phyloP scores from a whole-genome alignment of 2,113 vertebrate species.

The Mus musculus region GRCm39 chr10:46163501-46164000 shows the following conservation, averaged over 20 bases:
- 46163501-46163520: neutral
- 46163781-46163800: neutral
- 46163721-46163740: neutral
- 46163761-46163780: neutral
- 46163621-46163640: neutral
- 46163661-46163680: neutral
- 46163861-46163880: neutral
- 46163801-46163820: neutral
- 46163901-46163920: neutral
- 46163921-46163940: neutral
- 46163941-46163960: neutral
- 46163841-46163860: neutral
- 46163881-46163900: neutral
- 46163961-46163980: slow-evolving; percentile 20
- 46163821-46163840: neutral
- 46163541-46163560: neutral
- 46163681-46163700: neutral
- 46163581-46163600: neutral
- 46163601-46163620: neutral
- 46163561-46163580: neutral
- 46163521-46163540: neutral
- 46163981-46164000: neutral
- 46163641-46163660: neutral
- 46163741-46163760: neutral
- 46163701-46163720: neutral